Percentiles rank a stretch among this genome's conserved stretches.
Conservation (phyloP, 2,113 vertebrate species). For the Gorsachius goisagi region DNA sequence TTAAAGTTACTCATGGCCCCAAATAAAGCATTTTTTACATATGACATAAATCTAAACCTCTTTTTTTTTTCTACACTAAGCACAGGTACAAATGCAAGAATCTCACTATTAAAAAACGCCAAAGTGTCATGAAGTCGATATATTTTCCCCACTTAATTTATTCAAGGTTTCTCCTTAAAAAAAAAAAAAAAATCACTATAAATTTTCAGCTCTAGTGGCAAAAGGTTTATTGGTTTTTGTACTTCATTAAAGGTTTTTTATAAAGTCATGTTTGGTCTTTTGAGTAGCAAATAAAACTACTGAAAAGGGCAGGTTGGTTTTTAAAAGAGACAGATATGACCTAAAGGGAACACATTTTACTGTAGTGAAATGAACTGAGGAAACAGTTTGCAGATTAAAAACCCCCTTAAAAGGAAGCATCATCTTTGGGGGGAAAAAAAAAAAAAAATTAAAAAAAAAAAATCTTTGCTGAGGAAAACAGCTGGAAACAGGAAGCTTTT, state of each 20-base stretch:
- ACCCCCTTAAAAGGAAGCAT: slow-evolving; percentile 68
- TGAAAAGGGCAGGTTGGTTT: slow-evolving; percentile 69
- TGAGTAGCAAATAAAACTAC: slow-evolving; percentile 49
- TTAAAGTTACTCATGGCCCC: neutral
- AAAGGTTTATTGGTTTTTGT: slow-evolving; percentile 67
- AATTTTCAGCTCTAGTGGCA: slow-evolving; percentile 40
- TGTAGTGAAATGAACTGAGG: slow-evolving; percentile 68
- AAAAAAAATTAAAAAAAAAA: neutral
- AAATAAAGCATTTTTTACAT: neutral
- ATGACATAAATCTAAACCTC: neutral
- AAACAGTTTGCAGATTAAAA: slow-evolving; percentile 75
- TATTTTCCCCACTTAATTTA: neutral
- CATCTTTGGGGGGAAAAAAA: slow-evolving; percentile 24
- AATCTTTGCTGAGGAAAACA: slow-evolving; percentile 66
- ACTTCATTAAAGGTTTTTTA: slow-evolving; percentile 59
- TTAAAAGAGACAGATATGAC: slow-evolving; percentile 66
- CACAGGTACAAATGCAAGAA: neutral
- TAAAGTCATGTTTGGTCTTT: slow-evolving; percentile 65
- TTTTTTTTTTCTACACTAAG: neutral
- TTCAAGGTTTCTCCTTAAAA: neutral
- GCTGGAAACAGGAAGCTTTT: slow-evolving; percentile 76
- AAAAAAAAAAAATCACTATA: neutral
- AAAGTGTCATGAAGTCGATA: neutral
- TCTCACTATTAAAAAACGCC: neutral
- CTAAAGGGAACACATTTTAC: slow-evolving; percentile 75